These are phyloP conservation scores for Pandion haliaetus DNA, from an alignment of 2,113 vertebrate species.

Conservation along the genomic window DNA sequence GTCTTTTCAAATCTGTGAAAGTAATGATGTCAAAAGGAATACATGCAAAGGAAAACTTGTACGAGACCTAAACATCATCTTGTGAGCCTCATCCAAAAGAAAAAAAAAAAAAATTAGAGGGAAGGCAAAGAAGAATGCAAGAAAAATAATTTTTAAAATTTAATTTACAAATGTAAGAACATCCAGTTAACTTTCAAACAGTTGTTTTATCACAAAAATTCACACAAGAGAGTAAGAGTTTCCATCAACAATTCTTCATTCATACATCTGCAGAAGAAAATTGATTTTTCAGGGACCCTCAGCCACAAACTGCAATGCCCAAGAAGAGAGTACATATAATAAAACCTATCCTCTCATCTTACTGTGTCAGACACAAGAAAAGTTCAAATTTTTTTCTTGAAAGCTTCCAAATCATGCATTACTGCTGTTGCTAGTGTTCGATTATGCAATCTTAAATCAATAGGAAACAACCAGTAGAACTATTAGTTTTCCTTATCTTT, in stretches of 20 bases:
- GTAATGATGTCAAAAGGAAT: not conserved
- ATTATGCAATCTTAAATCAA: not conserved
- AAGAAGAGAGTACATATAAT: not conserved
- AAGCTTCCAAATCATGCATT: not conserved
- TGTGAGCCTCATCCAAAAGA: not conserved
- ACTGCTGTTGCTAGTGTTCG: not conserved
- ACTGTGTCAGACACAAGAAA: not conserved
- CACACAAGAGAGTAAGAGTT: not conserved
- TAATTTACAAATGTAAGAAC: not conserved
- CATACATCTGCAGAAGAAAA: not conserved
- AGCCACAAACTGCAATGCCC: not conserved
- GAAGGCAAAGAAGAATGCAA: not conserved
- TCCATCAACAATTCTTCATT: not conserved
- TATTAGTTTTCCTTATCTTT: not conserved
- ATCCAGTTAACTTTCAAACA: not conserved
- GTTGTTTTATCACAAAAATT: not conserved
- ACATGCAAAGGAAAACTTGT: not conserved
- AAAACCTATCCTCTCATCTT: not conserved
- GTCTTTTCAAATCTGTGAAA: not conserved
- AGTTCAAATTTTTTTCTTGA: not conserved
- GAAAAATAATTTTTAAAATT: not conserved
- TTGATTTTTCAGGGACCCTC: not conserved
- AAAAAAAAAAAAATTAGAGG: not conserved
- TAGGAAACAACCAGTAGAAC: not conserved
- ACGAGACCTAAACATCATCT: not conserved